These are phyloP conservation scores for Ivindomyrus marchei DNA, from an alignment of 2,113 vertebrate species.

Conservation along the genomic window DNA sequence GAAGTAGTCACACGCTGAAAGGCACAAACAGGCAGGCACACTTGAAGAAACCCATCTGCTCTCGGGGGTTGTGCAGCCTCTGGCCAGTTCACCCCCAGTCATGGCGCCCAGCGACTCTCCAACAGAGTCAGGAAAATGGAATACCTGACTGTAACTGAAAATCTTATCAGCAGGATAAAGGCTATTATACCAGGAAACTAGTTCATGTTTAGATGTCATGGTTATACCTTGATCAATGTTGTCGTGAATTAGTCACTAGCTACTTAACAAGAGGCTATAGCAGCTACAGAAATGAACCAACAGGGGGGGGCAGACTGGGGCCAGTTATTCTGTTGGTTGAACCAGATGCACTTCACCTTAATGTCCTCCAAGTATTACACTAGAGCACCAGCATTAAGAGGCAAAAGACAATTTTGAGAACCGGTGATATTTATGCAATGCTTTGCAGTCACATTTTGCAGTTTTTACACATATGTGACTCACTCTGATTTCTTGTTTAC, in stretches of 20 bases:
- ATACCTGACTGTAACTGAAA: background rate
- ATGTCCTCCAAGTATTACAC: too few species aligned
- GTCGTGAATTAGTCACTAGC: background rate
- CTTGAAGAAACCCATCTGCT: background rate
- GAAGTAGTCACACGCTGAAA: conserved; percentile 89
- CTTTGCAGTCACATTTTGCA: too few species aligned
- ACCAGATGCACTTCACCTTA: too few species aligned
- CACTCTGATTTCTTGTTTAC: too few species aligned
- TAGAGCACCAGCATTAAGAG: too few species aligned
- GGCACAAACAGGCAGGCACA: conserved; percentile 6
- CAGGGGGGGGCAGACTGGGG: background rate
- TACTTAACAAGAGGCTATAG: background rate
- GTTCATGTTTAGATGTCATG: background rate
- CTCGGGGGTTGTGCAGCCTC: background rate
- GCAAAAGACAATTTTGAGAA: too few species aligned
- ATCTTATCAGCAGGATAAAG: background rate
- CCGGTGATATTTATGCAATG: too few species aligned
- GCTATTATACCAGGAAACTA: background rate
- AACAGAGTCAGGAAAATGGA: background rate
- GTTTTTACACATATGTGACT: too few species aligned
- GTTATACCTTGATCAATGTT: background rate
- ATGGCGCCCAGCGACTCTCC: background rate
- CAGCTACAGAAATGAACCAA: background rate
- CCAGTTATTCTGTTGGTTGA: too few species aligned
- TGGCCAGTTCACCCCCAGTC: background rate